phyloP scores from a whole-genome alignment of 2,113 vertebrate genomes.

The Percina caprodes region DNA sequence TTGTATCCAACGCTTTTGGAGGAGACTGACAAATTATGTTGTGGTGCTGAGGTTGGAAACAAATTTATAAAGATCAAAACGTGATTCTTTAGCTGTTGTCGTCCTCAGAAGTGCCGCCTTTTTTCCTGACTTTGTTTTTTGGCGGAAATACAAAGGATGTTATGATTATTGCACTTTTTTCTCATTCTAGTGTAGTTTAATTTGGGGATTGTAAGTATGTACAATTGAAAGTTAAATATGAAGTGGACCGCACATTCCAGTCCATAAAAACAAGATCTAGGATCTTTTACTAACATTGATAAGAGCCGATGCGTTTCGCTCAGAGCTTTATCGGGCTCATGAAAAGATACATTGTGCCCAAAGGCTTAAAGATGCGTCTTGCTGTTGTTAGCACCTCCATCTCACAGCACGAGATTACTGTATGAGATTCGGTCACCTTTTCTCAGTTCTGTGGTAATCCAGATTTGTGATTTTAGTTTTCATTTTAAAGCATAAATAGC shows the following conservation, averaged over 20 bases:
- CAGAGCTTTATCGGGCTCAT: not conserved
- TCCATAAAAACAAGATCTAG: not conserved
- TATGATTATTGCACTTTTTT: too few relatives aligned
- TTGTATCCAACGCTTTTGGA: too few relatives aligned
- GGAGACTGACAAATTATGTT: too few relatives aligned
- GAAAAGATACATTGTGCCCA: not conserved
- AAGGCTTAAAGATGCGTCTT: not conserved
- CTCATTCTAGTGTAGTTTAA: too few relatives aligned
- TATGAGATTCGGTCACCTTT: not conserved
- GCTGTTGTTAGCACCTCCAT: not conserved
- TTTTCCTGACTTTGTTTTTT: not conserved
- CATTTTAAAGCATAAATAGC: not conserved
- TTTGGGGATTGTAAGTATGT: too few relatives aligned
- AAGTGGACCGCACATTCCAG: not conserved
- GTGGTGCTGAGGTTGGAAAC: not conserved
- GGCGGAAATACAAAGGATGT: too few relatives aligned
- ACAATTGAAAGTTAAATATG: too few relatives aligned
- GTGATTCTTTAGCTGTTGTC: not conserved
- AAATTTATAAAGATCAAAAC: not conserved
- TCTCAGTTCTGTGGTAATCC: not conserved
- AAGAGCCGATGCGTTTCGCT: not conserved
- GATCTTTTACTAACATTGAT: conserved; percentile 1
- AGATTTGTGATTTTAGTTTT: not conserved
- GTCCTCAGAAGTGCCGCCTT: not conserved
- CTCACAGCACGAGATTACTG: not conserved